These are phyloP conservation scores for Cygnus buccinator DNA, from an alignment of 2,113 vertebrate genomes.

Conservation along the genomic window DNA sequence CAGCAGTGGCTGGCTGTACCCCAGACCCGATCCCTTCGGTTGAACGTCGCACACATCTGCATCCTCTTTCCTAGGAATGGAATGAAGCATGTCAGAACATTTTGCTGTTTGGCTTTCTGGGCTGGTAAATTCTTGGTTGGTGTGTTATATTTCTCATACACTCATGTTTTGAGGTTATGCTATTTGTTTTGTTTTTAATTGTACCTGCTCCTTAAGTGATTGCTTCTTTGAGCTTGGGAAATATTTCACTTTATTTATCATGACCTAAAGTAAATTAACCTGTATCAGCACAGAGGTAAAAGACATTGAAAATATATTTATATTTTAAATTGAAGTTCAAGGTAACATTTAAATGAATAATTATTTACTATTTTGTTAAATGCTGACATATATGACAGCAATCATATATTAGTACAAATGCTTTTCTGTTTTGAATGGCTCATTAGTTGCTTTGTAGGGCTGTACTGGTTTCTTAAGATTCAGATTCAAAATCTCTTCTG, in stretches of 20 bases:
- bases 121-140: background rate
- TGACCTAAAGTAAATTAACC: conserved; percentile 27
- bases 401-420: conserved; percentile 73
- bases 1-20: background rate
- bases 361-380: conserved; percentile 82
- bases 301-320: conserved; percentile 55
- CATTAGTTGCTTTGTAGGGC: conserved; percentile 75
- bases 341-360: conserved; percentile 77
- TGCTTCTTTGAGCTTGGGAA: conserved; percentile 30
- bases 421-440: conserved; percentile 76
- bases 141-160: background rate
- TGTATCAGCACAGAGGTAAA: conserved; percentile 24
- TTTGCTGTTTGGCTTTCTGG: background rate
- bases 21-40: background rate
- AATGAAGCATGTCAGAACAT: background rate
- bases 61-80: background rate
- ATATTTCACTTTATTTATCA: conserved; percentile 51
- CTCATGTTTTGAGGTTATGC: background rate
- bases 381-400: conserved; percentile 66
- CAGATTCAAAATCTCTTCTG: conserved; percentile 78
- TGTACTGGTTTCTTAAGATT: conserved; percentile 74
- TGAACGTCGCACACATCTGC: background rate
- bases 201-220: conserved; percentile 1
- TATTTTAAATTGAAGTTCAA: conserved; percentile 75
- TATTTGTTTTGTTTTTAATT: background rate